A percentile compares a stretch with the other conserved stretches of the same genome.
phyloP scores from a whole-genome alignment of 92 coral and sea anemone species.

The Actinostola sp. region DNA sequence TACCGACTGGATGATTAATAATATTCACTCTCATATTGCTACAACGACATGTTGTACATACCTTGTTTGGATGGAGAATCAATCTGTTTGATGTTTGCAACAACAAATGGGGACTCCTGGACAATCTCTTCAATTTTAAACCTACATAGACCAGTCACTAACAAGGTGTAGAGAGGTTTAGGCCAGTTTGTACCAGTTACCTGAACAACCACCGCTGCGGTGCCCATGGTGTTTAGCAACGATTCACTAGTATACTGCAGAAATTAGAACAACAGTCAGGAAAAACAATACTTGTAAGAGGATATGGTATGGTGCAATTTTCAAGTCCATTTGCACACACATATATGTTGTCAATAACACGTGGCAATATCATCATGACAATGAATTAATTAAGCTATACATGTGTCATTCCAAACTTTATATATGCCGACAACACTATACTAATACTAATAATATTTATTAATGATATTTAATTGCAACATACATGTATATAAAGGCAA shows the following conservation, averaged over 20 bases:
- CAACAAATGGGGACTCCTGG: slow-evolving; percentile 68
- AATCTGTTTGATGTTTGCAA: slow-evolving; percentile 71
- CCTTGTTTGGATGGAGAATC: slow-evolving; percentile 74
- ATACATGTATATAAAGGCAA: no score
- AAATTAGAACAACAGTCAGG: not conserved
- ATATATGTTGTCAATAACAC: no score
- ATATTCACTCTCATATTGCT: no score
- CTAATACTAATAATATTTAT: no score
- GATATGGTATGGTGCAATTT: not conserved
- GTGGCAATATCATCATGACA: no score
- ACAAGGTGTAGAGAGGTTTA: slow-evolving; percentile 82
- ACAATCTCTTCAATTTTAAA: slow-evolving; percentile 69
- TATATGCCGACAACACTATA: no score
- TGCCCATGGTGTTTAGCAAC: slow-evolving; percentile 66
- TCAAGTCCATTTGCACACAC: no score
- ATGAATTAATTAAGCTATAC: no score
- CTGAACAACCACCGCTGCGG: slow-evolving; percentile 87
- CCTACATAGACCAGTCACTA: slow-evolving; percentile 86
- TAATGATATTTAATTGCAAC: no score
- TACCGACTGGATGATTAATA: no score
- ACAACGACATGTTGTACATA: slow-evolving; percentile 2
- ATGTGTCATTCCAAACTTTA: no score
- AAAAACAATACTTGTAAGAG: not conserved
- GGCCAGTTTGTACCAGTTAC: slow-evolving; percentile 96
- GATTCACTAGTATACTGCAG: slow-evolving; percentile 61